These are phyloP conservation scores for Phaetusa simplex DNA, from an alignment of 2,113 vertebrate genomes.

Conservation along the genomic window DNA sequence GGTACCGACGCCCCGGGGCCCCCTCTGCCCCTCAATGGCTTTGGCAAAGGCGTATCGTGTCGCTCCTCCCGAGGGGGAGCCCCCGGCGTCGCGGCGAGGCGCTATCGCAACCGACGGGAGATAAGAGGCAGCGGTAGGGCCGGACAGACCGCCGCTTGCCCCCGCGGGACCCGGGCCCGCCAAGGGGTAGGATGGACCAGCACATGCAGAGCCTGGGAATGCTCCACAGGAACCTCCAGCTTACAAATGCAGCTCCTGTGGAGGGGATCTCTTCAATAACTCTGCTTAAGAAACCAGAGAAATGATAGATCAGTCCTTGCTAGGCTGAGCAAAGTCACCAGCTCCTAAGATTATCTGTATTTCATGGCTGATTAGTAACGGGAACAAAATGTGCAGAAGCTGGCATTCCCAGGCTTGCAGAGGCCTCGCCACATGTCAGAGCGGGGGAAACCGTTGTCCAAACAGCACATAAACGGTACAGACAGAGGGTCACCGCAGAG, in stretches of 20 bases:
- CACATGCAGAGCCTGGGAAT: fast-evolving
- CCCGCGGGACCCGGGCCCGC: fast-evolving
- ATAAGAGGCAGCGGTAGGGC: too few species aligned
- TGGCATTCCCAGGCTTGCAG: background rate
- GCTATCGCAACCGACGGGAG: fast-evolving
- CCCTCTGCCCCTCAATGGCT: background rate
- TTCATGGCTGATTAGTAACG: background rate
- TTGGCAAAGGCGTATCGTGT: fast-evolving
- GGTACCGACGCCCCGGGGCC: too few species aligned
- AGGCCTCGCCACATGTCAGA: fast-evolving
- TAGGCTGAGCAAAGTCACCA: background rate
- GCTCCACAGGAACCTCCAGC: background rate
- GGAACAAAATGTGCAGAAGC: background rate
- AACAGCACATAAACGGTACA: fast-evolving
- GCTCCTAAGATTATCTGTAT: background rate
- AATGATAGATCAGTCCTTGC: background rate
- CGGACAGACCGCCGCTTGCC: fast-evolving
- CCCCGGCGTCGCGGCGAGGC: background rate
- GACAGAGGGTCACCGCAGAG: background rate
- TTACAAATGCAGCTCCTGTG: background rate
- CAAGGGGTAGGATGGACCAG: fast-evolving
- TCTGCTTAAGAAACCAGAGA: background rate
- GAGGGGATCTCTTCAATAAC: background rate
- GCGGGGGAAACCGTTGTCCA: background rate
- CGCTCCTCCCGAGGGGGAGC: background rate